Base-by-base conservation (phyloP, 2,113 vertebrate genomes). In the Ardeotis arabs region DNA sequence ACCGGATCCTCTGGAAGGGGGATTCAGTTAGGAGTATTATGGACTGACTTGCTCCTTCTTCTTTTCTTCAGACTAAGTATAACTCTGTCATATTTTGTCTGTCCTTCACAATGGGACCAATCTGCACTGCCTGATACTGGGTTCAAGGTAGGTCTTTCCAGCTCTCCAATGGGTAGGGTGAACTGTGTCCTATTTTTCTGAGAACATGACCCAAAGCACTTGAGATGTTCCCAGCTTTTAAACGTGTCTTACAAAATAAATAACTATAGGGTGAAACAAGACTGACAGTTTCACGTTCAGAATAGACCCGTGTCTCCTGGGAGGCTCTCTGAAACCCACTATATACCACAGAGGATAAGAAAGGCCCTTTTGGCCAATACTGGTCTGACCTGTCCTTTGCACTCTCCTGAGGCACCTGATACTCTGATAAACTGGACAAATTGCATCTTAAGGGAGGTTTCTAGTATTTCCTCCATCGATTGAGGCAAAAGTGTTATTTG, bases 51-150 rank as follows among this genome's bases (percentile, higher is more conserved):
- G 8, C 15, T 87, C 7, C 12, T 89, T 64, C 70, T 63, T 74
- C 35, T 87, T 4, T 76, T 83, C 64, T 76, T 50, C 49, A 95
- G 87, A 17, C 80, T 25, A 41, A 87, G 63, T 28, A 53, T 1
- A 1, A 28, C 60, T 49, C 81, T 87, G 0, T 82, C 58, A 12
- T 4, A 1, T 90, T 68, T 29, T 66, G 11, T 12, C 9, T 96
- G 59, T 82, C 97, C 97, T 92, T 82, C 91, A 44, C 44, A 91
- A 29, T 97, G 97, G 97, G 96, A 97, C 59, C 49, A 59, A 17
- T 96, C 93, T 56, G 96, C 94, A 12, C 29, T 97, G 19, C 97
- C 97, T 50, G 93, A 97, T 20, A 50, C 37, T 0, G 97, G 97
- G 14, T 97, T 91, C 84, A 60, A 95, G 96, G 97, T 97, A 94